Evolutionary conservation across 1,140 invertebrate genomes (phyloP).

Genomic region (Propsilocerus akamusi): DNA sequence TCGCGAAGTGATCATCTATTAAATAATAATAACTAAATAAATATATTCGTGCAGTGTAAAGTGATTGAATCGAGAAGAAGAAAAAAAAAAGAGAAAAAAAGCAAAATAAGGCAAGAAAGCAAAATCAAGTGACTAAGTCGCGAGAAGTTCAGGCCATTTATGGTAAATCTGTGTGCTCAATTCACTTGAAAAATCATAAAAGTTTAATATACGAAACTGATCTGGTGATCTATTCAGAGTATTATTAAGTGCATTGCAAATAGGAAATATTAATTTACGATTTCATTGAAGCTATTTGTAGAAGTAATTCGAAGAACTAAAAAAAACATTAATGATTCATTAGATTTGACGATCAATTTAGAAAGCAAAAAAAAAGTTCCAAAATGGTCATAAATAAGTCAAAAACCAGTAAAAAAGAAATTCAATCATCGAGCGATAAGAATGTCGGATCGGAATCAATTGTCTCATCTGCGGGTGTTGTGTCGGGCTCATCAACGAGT

Average conservation of each 20-base stretch:
- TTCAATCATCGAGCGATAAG: too few species aligned
- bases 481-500: not conserved
- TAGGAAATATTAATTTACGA: too few species aligned
- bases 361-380: not conserved
- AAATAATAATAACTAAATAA: not conserved
- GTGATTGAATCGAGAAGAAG: not conserved
- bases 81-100: not conserved
- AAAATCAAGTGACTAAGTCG: not conserved
- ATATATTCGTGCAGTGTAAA: not conserved
- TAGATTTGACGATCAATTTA: not conserved
- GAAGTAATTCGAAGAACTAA: not conserved
- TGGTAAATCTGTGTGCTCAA: too few species aligned
- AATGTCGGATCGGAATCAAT: not conserved
- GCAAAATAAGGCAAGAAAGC: slow-evolving; percentile 2
- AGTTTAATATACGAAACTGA: too few species aligned
- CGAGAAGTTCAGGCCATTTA: not conserved
- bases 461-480: not conserved
- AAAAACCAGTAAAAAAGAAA: not conserved
- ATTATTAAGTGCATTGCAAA: too few species aligned
- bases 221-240: too few species aligned
- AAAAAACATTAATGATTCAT: not conserved
- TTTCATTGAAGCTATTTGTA: too few species aligned
- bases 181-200: too few species aligned
- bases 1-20: slow-evolving; percentile 1
- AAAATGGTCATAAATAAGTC: not conserved